Conservation (phyloP, 1,140 invertebrate species). For the Drosophila willistoni region DNA sequence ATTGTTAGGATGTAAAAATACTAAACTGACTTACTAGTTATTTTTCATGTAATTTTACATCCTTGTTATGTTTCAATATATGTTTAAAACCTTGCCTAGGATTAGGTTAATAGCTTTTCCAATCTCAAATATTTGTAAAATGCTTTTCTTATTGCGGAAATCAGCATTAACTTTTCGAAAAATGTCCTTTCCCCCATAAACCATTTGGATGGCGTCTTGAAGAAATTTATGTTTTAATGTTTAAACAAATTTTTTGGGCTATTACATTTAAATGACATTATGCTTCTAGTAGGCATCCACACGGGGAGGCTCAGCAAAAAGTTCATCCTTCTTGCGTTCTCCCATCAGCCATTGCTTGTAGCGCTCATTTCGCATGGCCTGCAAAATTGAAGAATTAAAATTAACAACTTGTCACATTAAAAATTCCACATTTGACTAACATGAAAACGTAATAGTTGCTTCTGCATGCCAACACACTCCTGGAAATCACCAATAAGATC, state of each 20-base stretch:
- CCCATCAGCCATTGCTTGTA: slow-evolving; percentile 84
- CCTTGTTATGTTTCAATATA: not conserved
- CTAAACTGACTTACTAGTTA: too few species aligned
- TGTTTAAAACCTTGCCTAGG: not conserved
- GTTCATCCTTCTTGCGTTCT: slow-evolving; percentile 83
- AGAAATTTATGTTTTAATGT: slow-evolving; percentile 24
- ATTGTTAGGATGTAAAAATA: too few species aligned
- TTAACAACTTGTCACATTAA: not conserved
- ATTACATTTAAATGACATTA: slow-evolving; percentile 29
- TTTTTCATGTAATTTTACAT: not conserved
- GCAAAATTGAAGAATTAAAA: slow-evolving; percentile 24
- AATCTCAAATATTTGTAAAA: not conserved
- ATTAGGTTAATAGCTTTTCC: not conserved
- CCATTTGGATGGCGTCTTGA: not conserved
- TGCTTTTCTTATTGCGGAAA: not conserved
- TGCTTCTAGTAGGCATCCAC: slow-evolving; percentile 83
- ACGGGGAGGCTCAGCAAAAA: slow-evolving; percentile 83
- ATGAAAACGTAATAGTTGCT: slow-evolving; percentile 85
- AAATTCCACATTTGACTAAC: slow-evolving; percentile 62
- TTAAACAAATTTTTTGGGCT: slow-evolving; percentile 60
- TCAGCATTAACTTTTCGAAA: too few species aligned
- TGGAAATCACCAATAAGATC: slow-evolving; percentile 86
- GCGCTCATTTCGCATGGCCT: slow-evolving; percentile 85
- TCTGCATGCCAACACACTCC: slow-evolving; percentile 86
- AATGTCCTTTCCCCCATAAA: not conserved